phyloP scores from a whole-genome alignment of 1,140 invertebrate species.

The Pentalonia nigronervosa region DNA sequence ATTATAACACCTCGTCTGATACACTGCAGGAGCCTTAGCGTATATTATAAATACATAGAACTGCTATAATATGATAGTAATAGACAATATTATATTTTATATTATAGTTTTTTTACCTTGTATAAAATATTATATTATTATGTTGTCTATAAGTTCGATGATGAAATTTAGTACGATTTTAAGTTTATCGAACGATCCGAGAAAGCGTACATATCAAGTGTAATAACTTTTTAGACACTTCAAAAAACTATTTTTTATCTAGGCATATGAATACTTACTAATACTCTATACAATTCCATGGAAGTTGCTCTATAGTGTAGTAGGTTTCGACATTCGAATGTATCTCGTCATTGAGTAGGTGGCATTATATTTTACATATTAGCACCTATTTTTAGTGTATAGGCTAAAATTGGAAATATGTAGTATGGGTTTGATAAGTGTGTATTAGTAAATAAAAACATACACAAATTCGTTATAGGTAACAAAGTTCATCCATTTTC shows the following conservation, averaged over 20 bases:
- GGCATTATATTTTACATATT: neutral
- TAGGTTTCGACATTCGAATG: neutral
- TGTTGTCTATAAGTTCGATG: too few relatives aligned
- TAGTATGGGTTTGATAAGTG: neutral
- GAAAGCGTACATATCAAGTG: too few relatives aligned
- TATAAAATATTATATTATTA: too few relatives aligned
- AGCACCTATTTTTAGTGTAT: neutral
- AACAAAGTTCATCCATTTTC: neutral
- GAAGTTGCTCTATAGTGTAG: neutral
- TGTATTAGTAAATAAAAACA: neutral
- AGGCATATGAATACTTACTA: neutral
- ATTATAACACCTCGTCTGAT: neutral
- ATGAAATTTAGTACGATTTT: too few relatives aligned
- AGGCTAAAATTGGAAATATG: neutral
- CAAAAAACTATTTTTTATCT: neutral
- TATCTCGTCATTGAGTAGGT: neutral
- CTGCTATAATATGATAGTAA: neutral
- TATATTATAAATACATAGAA: neutral
- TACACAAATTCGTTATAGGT: neutral
- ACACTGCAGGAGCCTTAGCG: neutral
- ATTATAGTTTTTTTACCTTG: too few relatives aligned
- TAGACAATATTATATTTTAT: too few relatives aligned
- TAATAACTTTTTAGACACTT: neutral
- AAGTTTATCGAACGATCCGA: too few relatives aligned
- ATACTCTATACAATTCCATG: neutral